Base-by-base conservation (phyloP, 2,888 invertebrate genomes). In the Pheosia gnoma region DNA sequence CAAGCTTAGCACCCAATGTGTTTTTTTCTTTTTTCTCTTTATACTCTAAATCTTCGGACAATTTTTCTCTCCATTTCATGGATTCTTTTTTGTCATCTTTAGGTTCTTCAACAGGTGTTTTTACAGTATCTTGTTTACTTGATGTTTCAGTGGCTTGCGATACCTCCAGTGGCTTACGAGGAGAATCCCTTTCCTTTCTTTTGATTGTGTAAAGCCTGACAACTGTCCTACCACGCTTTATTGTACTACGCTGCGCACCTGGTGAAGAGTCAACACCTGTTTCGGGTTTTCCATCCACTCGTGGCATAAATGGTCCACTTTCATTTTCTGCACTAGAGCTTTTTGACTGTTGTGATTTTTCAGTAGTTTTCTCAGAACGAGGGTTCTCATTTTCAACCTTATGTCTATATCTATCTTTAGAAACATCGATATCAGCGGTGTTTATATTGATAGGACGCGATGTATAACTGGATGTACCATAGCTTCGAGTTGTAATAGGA, bases 361-460 rank as follows among this genome's bases (percentile, higher is more conserved):
- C 63, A 52, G 81, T 58, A 51, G 81, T 59, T 55, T 82, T 60
- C 71, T 82, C 63, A 52, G 81, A 58, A 51, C 78, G 65, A 41
- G 79, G 70, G 38, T 69, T 64, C 5, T 74, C 59, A 47, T 70
- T 63, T 66, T 77, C 76, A 47, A 60, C 37, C 5, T 88, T 87
- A 70, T 90, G 81, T 51, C 90, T 88, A 78, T 95, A 96, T 75
- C 94, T 94, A 67, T 96, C 94, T 67, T 95, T 95, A 0, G 97
- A 96, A 0, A 98, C 97, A 84, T 98, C 97, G 71, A 98, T 98
- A 82, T 97, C 97, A 43, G 97, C 97, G 3, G 97, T 97, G 84
- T 97, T 97, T 68, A 97, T 96, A 71, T 95, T 95, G 58, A 96
- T 95, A 2, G 97, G 97, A 59, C 96, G 95, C 3, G 95, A 89